Conservation (phyloP, 2,888 invertebrate species). For the Lobophora halterata region DNA sequence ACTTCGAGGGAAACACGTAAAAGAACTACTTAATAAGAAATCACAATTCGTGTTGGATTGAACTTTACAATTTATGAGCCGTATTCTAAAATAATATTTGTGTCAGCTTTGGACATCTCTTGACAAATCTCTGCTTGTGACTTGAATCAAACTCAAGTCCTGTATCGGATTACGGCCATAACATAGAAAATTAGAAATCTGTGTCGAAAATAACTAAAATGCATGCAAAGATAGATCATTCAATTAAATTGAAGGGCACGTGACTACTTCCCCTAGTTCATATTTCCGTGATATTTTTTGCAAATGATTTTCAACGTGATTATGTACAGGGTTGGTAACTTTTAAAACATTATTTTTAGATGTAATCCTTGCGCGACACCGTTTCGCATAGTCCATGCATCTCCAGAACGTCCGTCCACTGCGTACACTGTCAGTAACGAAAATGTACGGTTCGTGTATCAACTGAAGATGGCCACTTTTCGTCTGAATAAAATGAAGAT, state of each 20-base stretch:
- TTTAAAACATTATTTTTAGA: constrained; percentile 70
- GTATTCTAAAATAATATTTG: too few relatives aligned
- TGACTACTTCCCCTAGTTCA: constrained; percentile 70
- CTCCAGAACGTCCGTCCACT: constrained; percentile 76
- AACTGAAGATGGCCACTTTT: constrained; percentile 74
- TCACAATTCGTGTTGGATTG: too few relatives aligned
- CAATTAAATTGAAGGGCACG: constrained; percentile 62
- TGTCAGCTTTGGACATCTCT: too few relatives aligned
- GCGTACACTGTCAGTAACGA: constrained; percentile 74
- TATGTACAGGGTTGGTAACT: constrained; percentile 73
- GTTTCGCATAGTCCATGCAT: constrained; percentile 74
- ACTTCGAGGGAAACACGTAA: too few relatives aligned
- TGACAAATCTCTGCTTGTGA: too few relatives aligned
- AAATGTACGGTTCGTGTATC: constrained; percentile 73
- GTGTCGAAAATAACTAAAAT: too few relatives aligned
- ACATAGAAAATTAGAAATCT: too few relatives aligned
- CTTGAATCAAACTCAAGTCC: too few relatives aligned
- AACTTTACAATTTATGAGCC: too few relatives aligned
- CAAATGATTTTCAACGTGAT: constrained; percentile 67
- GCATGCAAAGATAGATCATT: too few relatives aligned
- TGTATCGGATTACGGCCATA: too few relatives aligned
- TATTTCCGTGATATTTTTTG: constrained; percentile 68
- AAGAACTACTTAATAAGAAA: too few relatives aligned
- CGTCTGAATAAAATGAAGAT: constrained; percentile 74
- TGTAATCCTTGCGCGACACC: constrained; percentile 74